Evolutionary conservation across 2,888 invertebrate species (phyloP), one percentile per base, ranked within the genome.

Genomic region (Mythimna vitellina): DNA sequence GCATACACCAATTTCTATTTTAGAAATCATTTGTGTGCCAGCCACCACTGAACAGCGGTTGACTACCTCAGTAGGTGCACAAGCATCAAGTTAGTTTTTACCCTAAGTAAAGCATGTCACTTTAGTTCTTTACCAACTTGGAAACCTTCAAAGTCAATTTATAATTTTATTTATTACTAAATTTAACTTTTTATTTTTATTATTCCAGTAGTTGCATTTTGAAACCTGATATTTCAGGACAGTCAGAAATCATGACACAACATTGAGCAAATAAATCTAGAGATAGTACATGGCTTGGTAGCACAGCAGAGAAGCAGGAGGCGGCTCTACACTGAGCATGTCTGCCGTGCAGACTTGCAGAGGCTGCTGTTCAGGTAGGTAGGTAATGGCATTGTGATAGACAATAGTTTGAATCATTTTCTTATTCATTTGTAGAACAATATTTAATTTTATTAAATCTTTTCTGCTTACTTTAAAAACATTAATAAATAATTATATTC

Each of bases 151-250:
- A 54, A 35, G 17, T 17, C n/a, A 46, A 3, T 38, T 54, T 3
- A 46, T 72, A 29, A n/a, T 54, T 46, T 46, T 46, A 17, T 46
- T n/a, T 10, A 61, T 46, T n/a, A 72, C 17, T 12, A 12, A 20
- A 35, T 32, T 32, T 75, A 75, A 32, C 20, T 51, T 61, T 54
- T 17, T 49, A 65, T 22, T 42, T 54, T 76, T 61, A 29, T n/a
- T 51, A 61, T 62, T 69, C 32, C 70, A 65, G 66, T 71, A 77
- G 66, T 71, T 65, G 53, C 65, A 66, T 56, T 25, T 42, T 46
- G 22, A 62, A 65, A 35, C 25, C 58, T 63, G 49, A n/a, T 58
- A 56, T 61, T 64, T 64, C 54, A 64, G 60, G 51, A 22, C 29
- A 53, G 22, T 57, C n/a, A 35, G 32, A n/a, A 29, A 54, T 63